A percentile compares a stretch with the other conserved stretches of the same genome.
Evolutionary conservation across 2,113 vertebrate genomes (phyloP).

Genomic region (Rhineura floridana): DNA sequence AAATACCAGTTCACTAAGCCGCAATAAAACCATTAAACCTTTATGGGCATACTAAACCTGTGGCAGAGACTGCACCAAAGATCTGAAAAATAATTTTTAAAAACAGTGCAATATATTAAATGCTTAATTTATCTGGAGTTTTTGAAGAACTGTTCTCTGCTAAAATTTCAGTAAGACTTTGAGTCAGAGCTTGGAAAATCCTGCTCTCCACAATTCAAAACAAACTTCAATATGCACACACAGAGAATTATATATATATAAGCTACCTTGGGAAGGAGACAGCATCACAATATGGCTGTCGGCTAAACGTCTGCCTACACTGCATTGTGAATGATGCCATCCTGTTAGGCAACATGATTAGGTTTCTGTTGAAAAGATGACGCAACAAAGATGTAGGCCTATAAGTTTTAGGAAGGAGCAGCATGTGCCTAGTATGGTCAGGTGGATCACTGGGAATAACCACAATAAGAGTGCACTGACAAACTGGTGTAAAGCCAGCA

Average conservation of each 20-base stretch:
- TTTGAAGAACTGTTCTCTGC: background rate
- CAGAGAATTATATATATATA: background rate
- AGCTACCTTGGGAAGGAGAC: background rate
- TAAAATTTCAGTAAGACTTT: conserved; percentile 21
- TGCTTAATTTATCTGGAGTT: background rate
- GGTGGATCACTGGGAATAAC: background rate
- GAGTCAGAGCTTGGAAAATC: conserved; percentile 29
- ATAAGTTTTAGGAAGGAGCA: background rate
- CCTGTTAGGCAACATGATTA: background rate
- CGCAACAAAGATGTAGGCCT: background rate
- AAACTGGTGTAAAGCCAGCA: background rate
- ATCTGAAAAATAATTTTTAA: background rate
- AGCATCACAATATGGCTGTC: background rate
- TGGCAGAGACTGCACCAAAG: background rate
- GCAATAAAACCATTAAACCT: background rate
- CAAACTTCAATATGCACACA: background rate
- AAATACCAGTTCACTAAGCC: background rate
- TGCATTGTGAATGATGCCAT: background rate
- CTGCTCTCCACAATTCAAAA: conserved; percentile 26
- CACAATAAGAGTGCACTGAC: background rate
- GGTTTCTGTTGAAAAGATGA: background rate
- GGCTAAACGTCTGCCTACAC: background rate
- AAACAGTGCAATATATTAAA: conserved; percentile 25
- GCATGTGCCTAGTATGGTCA: background rate
- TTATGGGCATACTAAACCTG: conserved; percentile 36